Evolutionary conservation across 2,113 vertebrate species (phyloP), one percentile per base, ranked within the genome.

Genomic region (Piaya cayana): DNA sequence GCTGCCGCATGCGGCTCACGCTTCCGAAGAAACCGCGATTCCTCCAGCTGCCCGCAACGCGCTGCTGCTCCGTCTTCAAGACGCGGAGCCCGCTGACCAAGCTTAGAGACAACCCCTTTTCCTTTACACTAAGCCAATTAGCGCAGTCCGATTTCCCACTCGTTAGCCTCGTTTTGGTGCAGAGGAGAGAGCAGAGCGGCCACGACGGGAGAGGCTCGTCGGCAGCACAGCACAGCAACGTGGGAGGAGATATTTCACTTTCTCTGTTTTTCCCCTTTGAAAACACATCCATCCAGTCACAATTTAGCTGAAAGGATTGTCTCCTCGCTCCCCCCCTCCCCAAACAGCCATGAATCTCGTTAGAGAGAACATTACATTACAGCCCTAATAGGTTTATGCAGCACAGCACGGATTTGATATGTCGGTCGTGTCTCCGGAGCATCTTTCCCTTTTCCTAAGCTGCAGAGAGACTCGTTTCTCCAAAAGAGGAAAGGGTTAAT

Each of bases 261-360:
- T 56, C 84, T 85, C 43, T 43, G 34, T 15, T 95, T 87, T 86
- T n/a, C n/a, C n/a, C 58, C 45, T 84, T 90, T 77, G 90, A 65
- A 81, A 63, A 93, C 59, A 77, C 32, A 89, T 90, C 72, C 94
- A 91, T 59, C 82, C 93, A 75, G 90, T 53, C 93, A 83, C 93
- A 64, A 86, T 69, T 87, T 77, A 45, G 82, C 68, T 90, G 26
- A 87, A 91, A 86, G 82, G 77, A 90, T 87, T 45, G 83, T 72
- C 69, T 93, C 92, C 77, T 94, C 86, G 17, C 86, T 92, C 86
- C 69, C 93, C 83, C 72, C 93, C 45, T 65, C 93, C 83, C 72
- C 93, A 17, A 81, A 83, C 74, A 77, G 94, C 94, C 90, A 64
- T 79, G 76, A 92, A 96, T 96, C 97, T 96, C 97, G 94, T 96